Percentiles rank a stretch among this genome's conserved stretches.
phyloP scores from a whole-genome alignment of 2,888 invertebrate species.

The Ennomos quercinarius region DNA sequence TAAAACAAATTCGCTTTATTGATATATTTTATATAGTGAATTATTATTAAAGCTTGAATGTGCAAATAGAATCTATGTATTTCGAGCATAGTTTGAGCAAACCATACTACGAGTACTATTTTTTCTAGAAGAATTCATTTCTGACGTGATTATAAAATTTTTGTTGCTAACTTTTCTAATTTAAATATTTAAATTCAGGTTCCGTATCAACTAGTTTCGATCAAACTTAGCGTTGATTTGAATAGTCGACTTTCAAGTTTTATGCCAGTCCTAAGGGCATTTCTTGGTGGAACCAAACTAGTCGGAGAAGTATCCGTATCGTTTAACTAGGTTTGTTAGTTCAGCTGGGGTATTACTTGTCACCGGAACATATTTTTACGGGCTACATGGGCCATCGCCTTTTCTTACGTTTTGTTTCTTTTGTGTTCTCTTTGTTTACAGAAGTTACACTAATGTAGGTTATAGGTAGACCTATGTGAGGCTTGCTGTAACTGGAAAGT shows the following conservation, averaged over 20 bases:
- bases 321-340: conserved; percentile 17
- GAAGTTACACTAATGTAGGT: not conserved
- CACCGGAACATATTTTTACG: conserved; percentile 14
- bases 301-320: conserved; percentile 14
- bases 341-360: conserved; percentile 21
- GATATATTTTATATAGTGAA: no score
- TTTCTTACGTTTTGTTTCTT: conserved; percentile 6
- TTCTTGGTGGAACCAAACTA: conserved; percentile 21
- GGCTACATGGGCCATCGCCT: conserved; percentile 15
- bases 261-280: conserved; percentile 24
- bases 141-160: not conserved
- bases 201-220: conserved; percentile 12
- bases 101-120: no score
- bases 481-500: no score
- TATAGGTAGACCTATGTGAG: no score
- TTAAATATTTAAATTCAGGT: conserved; percentile 19
- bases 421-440: conserved; percentile 7
- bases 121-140: conserved; percentile 6
- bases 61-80: no score
- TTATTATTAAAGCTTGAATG: no score
- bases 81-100: no score
- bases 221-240: conserved; percentile 12
- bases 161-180: conserved; percentile 13
- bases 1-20: no score
- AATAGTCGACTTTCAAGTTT: conserved; percentile 26